phyloP scores from a whole-genome alignment of 2,113 vertebrate species.

The Gymnogyps californianus region DNA sequence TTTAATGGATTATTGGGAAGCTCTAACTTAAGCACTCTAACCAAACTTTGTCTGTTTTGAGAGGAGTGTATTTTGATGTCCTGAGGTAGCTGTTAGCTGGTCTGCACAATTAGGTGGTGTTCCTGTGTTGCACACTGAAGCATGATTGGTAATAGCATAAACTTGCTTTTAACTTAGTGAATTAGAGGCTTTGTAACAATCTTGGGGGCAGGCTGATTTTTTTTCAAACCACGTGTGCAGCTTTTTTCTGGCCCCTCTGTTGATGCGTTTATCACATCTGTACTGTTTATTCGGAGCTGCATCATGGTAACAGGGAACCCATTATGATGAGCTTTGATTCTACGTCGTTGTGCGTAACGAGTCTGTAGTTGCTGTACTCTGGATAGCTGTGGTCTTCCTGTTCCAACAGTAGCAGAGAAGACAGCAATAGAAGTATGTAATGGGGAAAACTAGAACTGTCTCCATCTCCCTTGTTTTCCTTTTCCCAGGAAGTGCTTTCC shows the following conservation, averaged over 20 bases:
- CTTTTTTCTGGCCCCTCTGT: neutral
- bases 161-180: neutral
- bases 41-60: neutral
- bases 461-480: neutral
- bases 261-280: neutral
- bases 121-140: neutral
- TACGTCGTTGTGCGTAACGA: rapidly evolving
- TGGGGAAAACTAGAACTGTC: neutral
- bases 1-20: neutral
- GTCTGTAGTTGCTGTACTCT: neutral
- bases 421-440: neutral
- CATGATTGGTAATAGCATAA: neutral
- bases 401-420: neutral
- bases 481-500: neutral
- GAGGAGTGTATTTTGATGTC: neutral
- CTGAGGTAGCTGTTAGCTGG: neutral
- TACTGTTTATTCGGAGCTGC: neutral
- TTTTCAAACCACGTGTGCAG: rapidly evolving
- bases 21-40: neutral
- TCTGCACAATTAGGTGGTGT: neutral
- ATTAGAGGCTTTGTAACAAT: neutral
- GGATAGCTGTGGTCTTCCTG: neutral
- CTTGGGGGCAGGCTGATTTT: neutral
- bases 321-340: neutral
- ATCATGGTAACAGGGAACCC: neutral